phyloP scores from a whole-genome alignment of 2,113 vertebrate species.

The Ceyx cyanopectus region DNA sequence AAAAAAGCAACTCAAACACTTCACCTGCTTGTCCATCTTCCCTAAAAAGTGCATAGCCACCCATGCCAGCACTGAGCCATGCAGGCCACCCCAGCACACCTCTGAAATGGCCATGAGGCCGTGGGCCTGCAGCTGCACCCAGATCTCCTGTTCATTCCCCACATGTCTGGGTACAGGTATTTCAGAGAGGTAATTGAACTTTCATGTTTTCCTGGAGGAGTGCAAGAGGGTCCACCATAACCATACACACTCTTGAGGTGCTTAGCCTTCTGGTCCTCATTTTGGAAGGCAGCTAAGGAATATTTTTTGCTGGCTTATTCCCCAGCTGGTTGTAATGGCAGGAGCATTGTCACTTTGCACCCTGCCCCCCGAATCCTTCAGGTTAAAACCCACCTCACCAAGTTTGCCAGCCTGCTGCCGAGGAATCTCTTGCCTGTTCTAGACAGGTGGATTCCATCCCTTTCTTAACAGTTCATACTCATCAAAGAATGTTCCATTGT shows the following conservation, averaged over 20 bases:
- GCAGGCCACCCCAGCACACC: background rate
- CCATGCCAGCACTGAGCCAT: background rate
- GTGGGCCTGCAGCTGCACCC: background rate
- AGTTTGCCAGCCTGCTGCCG: no score
- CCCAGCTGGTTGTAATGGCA: background rate
- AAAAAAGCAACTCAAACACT: background rate
- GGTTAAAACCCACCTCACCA: no score
- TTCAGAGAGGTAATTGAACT: background rate
- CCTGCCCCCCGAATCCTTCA: no score
- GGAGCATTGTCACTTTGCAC: background rate
- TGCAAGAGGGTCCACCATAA: background rate
- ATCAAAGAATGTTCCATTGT: no score
- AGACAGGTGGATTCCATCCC: no score
- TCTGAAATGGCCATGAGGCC: background rate
- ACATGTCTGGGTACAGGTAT: background rate
- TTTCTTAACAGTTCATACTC: no score
- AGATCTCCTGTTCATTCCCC: background rate
- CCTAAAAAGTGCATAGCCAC: background rate
- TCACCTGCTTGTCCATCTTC: background rate
- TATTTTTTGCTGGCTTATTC: background rate
- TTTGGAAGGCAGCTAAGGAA: background rate
- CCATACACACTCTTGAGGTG: background rate
- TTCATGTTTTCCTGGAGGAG: background rate
- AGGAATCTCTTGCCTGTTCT: no score
- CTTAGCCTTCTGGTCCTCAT: background rate